Conservation (phyloP, 2,888 invertebrate genomes). For the Himalopsyche anomala region DNA sequence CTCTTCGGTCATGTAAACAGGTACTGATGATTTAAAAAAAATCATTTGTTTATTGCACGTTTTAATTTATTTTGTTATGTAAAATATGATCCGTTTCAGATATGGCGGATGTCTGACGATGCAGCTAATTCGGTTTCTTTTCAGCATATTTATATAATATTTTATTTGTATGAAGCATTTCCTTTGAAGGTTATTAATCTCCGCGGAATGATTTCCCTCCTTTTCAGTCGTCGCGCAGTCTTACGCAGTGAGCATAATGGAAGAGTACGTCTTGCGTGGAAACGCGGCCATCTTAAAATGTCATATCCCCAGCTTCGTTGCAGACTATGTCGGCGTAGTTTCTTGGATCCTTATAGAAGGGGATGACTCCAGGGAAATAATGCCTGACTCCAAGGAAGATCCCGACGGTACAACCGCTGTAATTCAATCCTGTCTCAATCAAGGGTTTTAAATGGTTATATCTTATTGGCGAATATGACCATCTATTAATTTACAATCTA, state of each 20-base stretch:
- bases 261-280: conserved; percentile 92
- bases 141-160: too few relatives aligned
- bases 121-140: too few relatives aligned
- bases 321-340: conserved; percentile 90
- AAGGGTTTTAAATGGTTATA: not conserved
- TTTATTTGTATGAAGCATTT: too few relatives aligned
- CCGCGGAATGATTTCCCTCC: not conserved
- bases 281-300: conserved; percentile 95
- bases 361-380: conserved; percentile 70
- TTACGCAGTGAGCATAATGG: conserved; percentile 94
- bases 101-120: too few relatives aligned
- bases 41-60: too few relatives aligned
- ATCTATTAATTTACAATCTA: too few relatives aligned
- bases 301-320: conserved; percentile 95
- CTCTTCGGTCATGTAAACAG: too few relatives aligned
- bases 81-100: too few relatives aligned
- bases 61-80: too few relatives aligned
- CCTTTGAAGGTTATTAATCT: conserved; percentile 35
- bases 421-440: not conserved
- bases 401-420: conserved; percentile 59
- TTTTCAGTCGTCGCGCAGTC: conserved; percentile 93
- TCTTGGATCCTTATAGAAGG: conserved; percentile 91
- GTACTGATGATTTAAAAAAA: too few relatives aligned
- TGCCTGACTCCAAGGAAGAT: conserved; percentile 57
- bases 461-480: too few relatives aligned